Conservation (phyloP, 1,140 invertebrate genomes). For the Micrasema minimum region DNA sequence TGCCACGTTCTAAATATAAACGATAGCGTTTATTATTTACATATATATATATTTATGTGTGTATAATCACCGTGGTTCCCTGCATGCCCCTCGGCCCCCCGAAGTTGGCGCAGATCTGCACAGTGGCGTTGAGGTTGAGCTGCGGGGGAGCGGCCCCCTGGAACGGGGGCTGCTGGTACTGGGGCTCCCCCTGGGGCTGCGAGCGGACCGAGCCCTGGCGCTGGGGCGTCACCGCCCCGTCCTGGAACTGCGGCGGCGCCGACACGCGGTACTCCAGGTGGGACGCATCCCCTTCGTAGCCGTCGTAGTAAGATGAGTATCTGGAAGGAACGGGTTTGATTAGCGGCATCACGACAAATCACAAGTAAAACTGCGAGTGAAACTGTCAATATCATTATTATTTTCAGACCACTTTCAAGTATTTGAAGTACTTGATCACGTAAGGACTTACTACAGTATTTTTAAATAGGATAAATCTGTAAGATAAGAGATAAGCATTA, state of each 20-base stretch:
- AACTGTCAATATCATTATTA: too few species aligned
- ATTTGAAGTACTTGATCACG: too few species aligned
- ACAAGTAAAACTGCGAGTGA: too few species aligned
- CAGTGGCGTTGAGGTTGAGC: conserved; percentile 44
- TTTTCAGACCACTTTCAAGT: too few species aligned
- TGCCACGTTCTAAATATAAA: too few species aligned
- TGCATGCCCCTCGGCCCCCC: conserved; percentile 26
- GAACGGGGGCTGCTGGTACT: conserved; percentile 2
- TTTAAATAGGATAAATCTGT: too few species aligned
- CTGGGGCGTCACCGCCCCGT: conserved; percentile 55
- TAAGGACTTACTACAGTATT: too few species aligned
- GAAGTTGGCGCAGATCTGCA: conserved; percentile 48
- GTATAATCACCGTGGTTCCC: conserved; percentile 22
- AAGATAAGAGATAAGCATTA: too few species aligned
- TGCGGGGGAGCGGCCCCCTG: conserved; percentile 7
- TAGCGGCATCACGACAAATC: too few species aligned
- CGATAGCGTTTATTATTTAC: too few species aligned
- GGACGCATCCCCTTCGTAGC: conserved; percentile 49
- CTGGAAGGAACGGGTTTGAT: too few species aligned
- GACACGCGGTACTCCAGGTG: conserved; percentile 59
- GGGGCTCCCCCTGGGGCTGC: neutral
- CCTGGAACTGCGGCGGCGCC: conserved; percentile 65
- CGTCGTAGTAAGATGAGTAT: conserved; percentile 49
- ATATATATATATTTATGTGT: too few species aligned
- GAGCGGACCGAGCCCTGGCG: conserved; percentile 12